These are phyloP conservation scores for Tubulanus polymorphus DNA, from an alignment of 2,888 invertebrate genomes.

Conservation along the genomic window DNA sequence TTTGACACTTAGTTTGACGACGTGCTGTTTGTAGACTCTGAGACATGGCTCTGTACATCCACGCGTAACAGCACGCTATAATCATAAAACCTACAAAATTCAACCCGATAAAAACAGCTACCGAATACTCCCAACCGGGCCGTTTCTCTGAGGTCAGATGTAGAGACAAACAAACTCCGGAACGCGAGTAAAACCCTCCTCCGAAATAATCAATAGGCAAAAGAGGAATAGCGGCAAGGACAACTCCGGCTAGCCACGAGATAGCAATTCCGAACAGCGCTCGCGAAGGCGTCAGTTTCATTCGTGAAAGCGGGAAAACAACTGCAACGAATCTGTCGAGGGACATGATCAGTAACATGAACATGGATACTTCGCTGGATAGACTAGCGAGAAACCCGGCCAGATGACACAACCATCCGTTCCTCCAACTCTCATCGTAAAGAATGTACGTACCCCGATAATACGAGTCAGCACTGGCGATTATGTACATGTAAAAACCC, in stretches of 20 bases:
- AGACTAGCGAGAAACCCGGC: conserved; percentile 25
- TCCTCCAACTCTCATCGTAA: conserved; percentile 26
- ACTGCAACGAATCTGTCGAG: conserved; percentile 63
- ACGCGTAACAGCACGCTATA: conserved; percentile 39
- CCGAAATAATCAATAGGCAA: conserved; percentile 36
- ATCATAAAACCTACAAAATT: conserved; percentile 43
- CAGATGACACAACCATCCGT: conserved; percentile 23
- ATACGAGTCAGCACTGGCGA: conserved; percentile 23
- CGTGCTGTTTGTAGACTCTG: conserved; percentile 20
- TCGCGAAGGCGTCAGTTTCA: conserved; percentile 24
- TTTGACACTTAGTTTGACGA: conserved; percentile 11
- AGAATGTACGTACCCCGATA: conserved; percentile 26
- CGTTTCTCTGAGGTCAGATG: conserved; percentile 42
- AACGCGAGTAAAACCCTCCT: conserved; percentile 38
- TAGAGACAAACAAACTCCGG: conserved; percentile 46
- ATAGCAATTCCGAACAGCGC: conserved; percentile 25
- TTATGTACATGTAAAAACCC: conserved; percentile 26
- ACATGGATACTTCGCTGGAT: conserved; percentile 63
- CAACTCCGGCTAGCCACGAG: conserved; percentile 34
- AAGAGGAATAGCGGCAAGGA: conserved; percentile 38
- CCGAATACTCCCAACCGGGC: conserved; percentile 48
- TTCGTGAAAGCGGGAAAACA: conserved; percentile 57
- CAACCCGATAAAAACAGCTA: conserved; percentile 40
- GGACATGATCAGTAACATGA: conserved; percentile 62
- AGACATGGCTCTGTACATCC: conserved; percentile 35